Conservation (phyloP, 2,888 invertebrate genomes). For the Lithophane semibrunnea region DNA sequence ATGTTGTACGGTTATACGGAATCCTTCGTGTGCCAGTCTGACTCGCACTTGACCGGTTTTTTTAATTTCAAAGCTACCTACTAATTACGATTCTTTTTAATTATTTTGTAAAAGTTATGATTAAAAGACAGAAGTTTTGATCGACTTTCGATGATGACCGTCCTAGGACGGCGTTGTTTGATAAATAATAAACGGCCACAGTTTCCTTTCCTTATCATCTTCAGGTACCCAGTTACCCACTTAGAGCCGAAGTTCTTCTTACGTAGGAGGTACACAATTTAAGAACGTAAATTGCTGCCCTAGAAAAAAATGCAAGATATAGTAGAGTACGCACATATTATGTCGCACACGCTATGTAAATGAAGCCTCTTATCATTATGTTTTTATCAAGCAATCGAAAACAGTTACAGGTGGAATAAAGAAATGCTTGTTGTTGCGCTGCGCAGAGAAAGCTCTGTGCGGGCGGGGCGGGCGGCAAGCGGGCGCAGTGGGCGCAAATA, state of each 20-base stretch:
- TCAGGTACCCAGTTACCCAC: neutral
- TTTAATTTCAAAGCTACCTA: neutral
- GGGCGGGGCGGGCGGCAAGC: constrained; percentile 81
- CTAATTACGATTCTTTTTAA: neutral
- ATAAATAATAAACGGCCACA: constrained; percentile 15
- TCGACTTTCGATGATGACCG: neutral
- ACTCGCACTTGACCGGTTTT: too few relatives aligned
- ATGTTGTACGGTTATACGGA: too few relatives aligned
- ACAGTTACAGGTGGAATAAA: constrained; percentile 78
- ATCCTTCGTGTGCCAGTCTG: too few relatives aligned
- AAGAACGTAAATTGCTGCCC: neutral
- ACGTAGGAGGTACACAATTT: neutral
- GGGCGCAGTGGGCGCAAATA: constrained; percentile 87
- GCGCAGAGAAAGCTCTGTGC: constrained; percentile 88
- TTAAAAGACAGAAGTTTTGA: neutral
- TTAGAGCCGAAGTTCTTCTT: neutral
- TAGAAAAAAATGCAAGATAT: neutral
- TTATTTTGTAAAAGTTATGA: neutral
- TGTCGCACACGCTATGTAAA: constrained; percentile 2
- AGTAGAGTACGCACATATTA: neutral
- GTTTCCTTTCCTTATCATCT: constrained; percentile 11
- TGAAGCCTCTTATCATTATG: constrained; percentile 1
- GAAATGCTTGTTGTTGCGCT: constrained; percentile 82
- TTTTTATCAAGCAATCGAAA: constrained; percentile 50
- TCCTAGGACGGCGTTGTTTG: neutral